Conservation (phyloP, 2,888 invertebrate species). For the Agrotis clavis region DNA sequence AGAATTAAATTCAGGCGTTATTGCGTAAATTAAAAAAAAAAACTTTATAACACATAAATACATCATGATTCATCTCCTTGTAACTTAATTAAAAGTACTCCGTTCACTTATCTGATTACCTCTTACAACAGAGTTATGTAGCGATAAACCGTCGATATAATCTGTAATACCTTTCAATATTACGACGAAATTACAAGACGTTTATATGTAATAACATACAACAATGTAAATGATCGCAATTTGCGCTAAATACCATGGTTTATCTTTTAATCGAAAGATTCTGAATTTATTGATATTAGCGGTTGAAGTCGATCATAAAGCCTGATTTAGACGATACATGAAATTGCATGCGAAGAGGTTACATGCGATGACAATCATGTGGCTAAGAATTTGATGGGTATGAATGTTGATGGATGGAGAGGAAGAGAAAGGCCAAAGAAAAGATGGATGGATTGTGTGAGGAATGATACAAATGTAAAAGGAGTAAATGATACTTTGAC, state of each 20-base stretch:
- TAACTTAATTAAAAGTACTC: conserved; percentile 8
- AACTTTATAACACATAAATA: neutral
- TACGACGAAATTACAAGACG: conserved; percentile 27
- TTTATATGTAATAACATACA: conserved; percentile 3
- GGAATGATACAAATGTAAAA: too few species aligned
- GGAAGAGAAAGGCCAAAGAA: too few species aligned
- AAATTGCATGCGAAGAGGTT: too few species aligned
- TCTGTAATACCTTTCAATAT: conserved; percentile 39
- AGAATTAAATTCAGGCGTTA: too few species aligned
- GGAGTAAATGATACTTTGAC: too few species aligned
- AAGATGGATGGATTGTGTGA: too few species aligned
- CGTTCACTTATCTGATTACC: conserved; percentile 27
- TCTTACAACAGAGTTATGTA: conserved; percentile 18
- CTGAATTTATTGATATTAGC: neutral
- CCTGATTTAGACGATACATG: too few species aligned
- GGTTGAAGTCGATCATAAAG: too few species aligned
- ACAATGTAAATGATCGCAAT: conserved; percentile 12
- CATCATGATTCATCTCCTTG: conserved; percentile 18
- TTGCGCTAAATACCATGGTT: conserved; percentile 8
- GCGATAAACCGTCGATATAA: conserved; percentile 12
- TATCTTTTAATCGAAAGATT: conserved; percentile 16
- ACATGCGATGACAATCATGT: too few species aligned
- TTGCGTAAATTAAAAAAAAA: too few species aligned
- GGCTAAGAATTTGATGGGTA: too few species aligned
- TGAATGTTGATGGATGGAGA: too few species aligned